Base-by-base conservation (phyloP, 2,113 vertebrate species). In the Sinosuthora webbiana region DNA sequence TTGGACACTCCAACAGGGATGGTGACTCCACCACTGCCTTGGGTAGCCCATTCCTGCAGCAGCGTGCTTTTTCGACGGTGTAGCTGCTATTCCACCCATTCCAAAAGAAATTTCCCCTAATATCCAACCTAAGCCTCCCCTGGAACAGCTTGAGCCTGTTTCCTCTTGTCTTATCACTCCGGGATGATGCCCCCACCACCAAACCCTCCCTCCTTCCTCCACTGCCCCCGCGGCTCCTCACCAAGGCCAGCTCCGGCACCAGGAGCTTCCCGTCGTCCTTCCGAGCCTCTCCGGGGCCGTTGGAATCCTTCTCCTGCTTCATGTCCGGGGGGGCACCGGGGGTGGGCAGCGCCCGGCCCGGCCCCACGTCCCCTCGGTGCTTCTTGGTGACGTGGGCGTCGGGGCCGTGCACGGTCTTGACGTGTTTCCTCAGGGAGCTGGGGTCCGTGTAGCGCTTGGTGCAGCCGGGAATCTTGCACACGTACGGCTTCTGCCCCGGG, bases 371-470 rank as follows among this genome's bases (percentile, higher is more conserved):
- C 7, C 99, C 99, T 8, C 99, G 98, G 75, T 99, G 99, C 86
- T 99, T 99, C 88, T 99, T 99, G 89, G 99, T 99, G 97, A 99
- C 98, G 9, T 99, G 99, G 68, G 99, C 99, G 6, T 99, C 99
- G 0, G 99, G 99, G 13, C 99, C 99, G 0, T 99, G 99, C 27
- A 99, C 99, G 0, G 99, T 99, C 96, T 99, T 99, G 49, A 99
- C 99, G 2, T 99, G 99, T 67, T 99, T 99, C 23, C 99, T 97
- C 68, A 99, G 97, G 2, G 99, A 99, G 91, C 99, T 99, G 71
- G 99, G 99, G 87, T 99, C 99, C 0, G 99, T 99, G 97, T 99
- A 99, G 67, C 99, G 98, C 88, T 99, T 99, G 89, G 99, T 99
- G 96, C 99, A 99, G 93, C 99, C 99, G 0, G 99, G 99, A 24